A percentile compares a stretch with the other conserved stretches of the same genome.
phyloP scores from a whole-genome alignment of 2,797 vertebrate species.

The Galagoides demidoff region DNA sequence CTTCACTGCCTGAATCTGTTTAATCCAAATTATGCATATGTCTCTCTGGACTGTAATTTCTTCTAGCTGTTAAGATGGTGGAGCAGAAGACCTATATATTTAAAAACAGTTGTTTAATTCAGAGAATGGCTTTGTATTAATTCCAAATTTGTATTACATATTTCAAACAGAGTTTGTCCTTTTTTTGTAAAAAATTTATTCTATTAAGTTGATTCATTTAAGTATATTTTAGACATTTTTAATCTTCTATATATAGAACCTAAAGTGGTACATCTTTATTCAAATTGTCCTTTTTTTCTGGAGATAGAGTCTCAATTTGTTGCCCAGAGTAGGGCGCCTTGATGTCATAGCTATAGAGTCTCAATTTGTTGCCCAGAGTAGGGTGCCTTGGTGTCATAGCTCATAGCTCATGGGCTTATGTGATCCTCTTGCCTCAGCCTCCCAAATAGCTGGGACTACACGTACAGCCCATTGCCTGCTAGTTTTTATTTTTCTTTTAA shows the following conservation, averaged over 20 bases:
- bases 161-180: not conserved
- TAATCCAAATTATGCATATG: conserved; percentile 40
- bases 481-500: too few relatives aligned
- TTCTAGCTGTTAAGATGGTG: conserved; percentile 55
- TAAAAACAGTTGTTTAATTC: conserved; percentile 5
- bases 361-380: too few relatives aligned
- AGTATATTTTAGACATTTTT: not conserved
- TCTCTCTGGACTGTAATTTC: conserved; percentile 57
- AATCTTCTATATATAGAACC: not conserved
- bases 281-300: not conserved
- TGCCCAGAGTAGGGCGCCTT: too few relatives aligned
- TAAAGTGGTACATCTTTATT: not conserved
- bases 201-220: not conserved
- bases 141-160: not conserved
- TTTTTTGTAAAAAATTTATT: not conserved
- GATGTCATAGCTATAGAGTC: too few relatives aligned
- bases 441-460: too few relatives aligned
- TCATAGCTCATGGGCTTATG: too few relatives aligned
- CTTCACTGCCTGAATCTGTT: conserved; percentile 51
- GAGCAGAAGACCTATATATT: not conserved
- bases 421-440: too few relatives aligned
- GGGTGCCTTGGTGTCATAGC: too few relatives aligned
- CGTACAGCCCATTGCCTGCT: too few relatives aligned
- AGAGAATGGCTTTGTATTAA: not conserved
- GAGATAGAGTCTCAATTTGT: too few relatives aligned